Evolutionary conservation across 2,797 vertebrate species (phyloP).

Genomic region (Borostomias antarcticus): DNA sequence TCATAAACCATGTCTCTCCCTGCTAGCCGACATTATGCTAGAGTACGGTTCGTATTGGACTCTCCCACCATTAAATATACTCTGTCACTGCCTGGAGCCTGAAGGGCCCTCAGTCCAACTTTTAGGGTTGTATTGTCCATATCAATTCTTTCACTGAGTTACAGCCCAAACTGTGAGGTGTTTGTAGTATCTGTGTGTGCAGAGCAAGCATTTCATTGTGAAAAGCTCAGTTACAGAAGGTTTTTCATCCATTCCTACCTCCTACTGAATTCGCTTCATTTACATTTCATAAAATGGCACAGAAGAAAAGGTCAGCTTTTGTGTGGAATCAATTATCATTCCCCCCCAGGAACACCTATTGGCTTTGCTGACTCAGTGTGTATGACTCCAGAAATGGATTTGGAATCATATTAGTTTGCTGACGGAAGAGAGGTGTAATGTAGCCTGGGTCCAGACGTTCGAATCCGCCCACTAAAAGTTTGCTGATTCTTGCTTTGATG

Average conservation of each 20-base stretch:
- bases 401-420: conserved; percentile 32
- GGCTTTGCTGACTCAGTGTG: conserved; percentile 43
- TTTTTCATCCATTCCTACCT: conserved; percentile 38
- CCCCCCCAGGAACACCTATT: conserved; percentile 30
- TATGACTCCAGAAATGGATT: conserved; percentile 28
- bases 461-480: too few relatives aligned
- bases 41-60: conserved; percentile 45
- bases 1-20: conserved; percentile 25
- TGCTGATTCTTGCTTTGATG: too few relatives aligned
- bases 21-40: conserved; percentile 31
- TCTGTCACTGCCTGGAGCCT: conserved; percentile 43
- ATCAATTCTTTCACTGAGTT: conserved; percentile 45
- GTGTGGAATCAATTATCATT: conserved; percentile 60
- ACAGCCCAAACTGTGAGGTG: conserved; percentile 8
- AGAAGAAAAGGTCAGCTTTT: conserved; percentile 63
- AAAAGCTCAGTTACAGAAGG: conserved; percentile 16
- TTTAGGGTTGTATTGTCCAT: conserved; percentile 51
- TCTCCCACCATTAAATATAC: conserved; percentile 40
- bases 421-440: conserved; percentile 17
- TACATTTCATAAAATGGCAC: conserved; percentile 60
- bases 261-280: conserved; percentile 40
- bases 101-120: conserved; percentile 32
- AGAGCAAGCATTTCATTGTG: conserved; percentile 20
- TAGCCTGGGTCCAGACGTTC: too few relatives aligned
- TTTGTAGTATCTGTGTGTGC: not conserved